A percentile compares a stretch with the other conserved stretches of the same genome.
Conservation (phyloP, 1,140 invertebrate species). For the Mya arenaria region DNA sequence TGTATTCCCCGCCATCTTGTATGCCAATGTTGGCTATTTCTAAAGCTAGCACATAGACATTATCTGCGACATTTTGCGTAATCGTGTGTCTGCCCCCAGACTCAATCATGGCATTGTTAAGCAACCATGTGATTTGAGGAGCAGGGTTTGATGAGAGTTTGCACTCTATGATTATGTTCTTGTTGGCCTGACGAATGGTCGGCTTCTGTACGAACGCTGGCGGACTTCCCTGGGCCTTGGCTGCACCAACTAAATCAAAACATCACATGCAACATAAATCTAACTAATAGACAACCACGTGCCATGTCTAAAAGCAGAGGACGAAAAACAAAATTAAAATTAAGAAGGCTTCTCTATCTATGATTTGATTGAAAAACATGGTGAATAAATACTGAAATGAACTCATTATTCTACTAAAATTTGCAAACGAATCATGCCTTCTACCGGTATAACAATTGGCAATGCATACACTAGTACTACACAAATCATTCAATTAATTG, state of each 20-base stretch:
- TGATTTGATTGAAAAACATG: no score
- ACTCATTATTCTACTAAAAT: no score
- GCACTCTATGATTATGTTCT: slow-evolving; percentile 97
- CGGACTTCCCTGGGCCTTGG: slow-evolving; percentile 86
- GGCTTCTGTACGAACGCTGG: slow-evolving; percentile 98
- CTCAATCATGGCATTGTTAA: slow-evolving; percentile 93
- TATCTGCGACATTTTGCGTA: slow-evolving; percentile 88
- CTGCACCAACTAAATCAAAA: slow-evolving; percentile 24
- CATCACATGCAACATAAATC: no score
- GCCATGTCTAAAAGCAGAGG: no score
- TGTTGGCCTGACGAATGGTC: slow-evolving; percentile 91
- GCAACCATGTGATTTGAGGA: slow-evolving; percentile 95
- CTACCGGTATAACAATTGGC: no score
- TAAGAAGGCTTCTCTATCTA: no score
- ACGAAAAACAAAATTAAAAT: no score
- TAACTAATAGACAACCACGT: no score
- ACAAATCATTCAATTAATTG: no score
- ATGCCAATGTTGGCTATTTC: slow-evolving; percentile 97
- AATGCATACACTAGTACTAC: no score
- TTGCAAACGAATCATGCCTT: no score
- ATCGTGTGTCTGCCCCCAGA: slow-evolving; percentile 96
- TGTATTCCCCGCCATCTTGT: slow-evolving; percentile 97
- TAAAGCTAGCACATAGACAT: slow-evolving; percentile 91
- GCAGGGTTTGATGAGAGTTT: slow-evolving; percentile 96
- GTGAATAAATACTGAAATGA: no score